Conservation (phyloP, 2,113 vertebrate genomes). For the Silurus asotus region DNA sequence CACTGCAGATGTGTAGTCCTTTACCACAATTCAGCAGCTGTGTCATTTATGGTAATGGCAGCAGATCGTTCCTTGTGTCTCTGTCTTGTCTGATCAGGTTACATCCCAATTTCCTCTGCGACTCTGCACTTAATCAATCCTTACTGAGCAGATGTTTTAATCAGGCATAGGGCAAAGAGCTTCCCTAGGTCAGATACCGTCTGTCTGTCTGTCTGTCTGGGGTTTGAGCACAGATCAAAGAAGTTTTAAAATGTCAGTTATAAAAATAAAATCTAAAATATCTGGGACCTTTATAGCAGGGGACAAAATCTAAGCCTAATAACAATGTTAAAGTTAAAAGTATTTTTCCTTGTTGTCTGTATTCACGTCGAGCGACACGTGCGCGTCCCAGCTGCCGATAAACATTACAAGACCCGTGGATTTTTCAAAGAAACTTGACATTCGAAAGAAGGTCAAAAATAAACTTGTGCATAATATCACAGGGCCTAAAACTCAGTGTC, state of each 20-base stretch:
- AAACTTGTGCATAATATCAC: no score
- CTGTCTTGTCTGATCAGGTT: slow-evolving; percentile 1
- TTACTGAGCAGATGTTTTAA: neutral
- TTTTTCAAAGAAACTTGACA: no score
- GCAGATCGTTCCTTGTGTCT: neutral
- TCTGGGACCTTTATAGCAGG: no score
- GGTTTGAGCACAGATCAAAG: neutral
- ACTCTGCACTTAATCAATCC: neutral
- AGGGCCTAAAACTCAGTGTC: no score
- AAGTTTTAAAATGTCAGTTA: neutral
- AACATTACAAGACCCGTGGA: no score
- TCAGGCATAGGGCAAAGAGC: neutral
- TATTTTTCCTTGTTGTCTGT: no score
- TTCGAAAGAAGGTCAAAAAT: no score
- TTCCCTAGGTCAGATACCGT: neutral
- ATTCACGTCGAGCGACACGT: no score
- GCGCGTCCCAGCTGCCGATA: no score
- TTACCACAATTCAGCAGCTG: slow-evolving; percentile 29
- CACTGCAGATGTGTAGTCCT: slow-evolving; percentile 25
- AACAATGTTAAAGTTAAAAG: no score
- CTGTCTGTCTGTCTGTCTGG: neutral
- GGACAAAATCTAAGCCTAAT: no score
- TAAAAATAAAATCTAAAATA: no score
- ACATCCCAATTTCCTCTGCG: neutral
- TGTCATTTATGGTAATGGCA: slow-evolving; percentile 6